Base-by-base conservation (phyloP, 2,888 invertebrate genomes). In the Drosophila hamatofila region DNA sequence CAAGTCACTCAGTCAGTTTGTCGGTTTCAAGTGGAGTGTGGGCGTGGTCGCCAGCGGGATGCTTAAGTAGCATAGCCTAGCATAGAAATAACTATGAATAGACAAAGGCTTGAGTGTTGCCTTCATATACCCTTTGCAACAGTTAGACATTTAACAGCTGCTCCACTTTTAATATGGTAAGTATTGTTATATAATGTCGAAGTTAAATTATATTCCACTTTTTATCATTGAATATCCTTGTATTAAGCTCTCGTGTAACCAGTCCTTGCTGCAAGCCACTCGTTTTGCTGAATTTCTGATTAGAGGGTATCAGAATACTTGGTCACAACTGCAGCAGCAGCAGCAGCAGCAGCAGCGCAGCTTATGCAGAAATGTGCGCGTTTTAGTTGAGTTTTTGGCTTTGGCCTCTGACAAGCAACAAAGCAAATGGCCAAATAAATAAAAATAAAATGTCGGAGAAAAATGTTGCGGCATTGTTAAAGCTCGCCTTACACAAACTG, bases 331-430 rank as follows among this genome's bases (percentile, higher is more conserved):
- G 63, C 70, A 87, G 73, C 58, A 73, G 71, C 9, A 11, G 73
- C 58, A 75, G 63, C 70, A 87, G 73, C 58, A 73, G 71, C 9
- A 11, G 73, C 58, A 75, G 71, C 72, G 83, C 81, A 85, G 75
- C 63, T 85, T 83, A 84, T 84, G 88, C 84, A 84, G 75, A 84
- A 82, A 72, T 83, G 56, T 63, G 69, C 70, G 48, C 58, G 39
- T 61, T 52, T 52, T 23, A 54, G 42, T 52, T 58, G 42, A 48
- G 63, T 72, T 75, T 66, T 75, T 68, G 61, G 49, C 60, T 65
- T 25, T 35, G 66, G 35, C 21, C 61, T 73, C 57, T 52, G 48
- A 42, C 52, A 62, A 48, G 48, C 61, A 56, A 49, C 64, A 78
- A 78, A 64, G 72, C 75, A 78, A 78, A 67, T 79, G 57, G 67